Base-by-base conservation (phyloP, 1,140 invertebrate species). In the Diabrotica undecimpunctata region DNA sequence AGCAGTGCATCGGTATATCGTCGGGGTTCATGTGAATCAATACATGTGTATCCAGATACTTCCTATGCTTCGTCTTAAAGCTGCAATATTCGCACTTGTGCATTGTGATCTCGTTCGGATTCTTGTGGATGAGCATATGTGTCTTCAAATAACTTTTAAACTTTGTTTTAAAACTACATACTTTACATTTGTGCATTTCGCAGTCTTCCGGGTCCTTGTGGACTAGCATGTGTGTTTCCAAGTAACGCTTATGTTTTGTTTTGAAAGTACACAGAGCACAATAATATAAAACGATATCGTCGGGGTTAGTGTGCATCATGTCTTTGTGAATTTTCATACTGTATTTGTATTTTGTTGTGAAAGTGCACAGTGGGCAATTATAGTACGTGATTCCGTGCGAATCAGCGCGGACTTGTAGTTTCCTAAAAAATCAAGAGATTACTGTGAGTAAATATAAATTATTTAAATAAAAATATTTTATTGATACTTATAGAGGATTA, bases 31-130 rank as follows among this genome's bases (percentile, higher is more conserved):
- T 66, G 61, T 66, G 65, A 7, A 66, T 66, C 14, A 56, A 39
- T 35, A 66, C 57, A 12, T 66, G 65, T 0, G 60, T 62, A 13
- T 61, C 51, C 12, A 66, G 39, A 12, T 62, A 62, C 8, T 61
- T 66, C 54, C 62, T 66, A 50, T 55, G 57, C 39, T 66, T 66
- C 13, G 65, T 66, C 38, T 66, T 53, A 35, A 66, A 66, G 8
- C 14, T 36, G 35, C 65, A 66, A n/a, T 62, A 12, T 12, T 41
- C 38, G 54, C 65, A 66, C 10, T 66, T 12, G 36, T 57, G 37
- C 55, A 57, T 57, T 38, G 55, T 25, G 25, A 37, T 57, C 12
- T 57, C 55, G 5, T 25, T 37, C 5, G 25, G 55, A 12, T 11
- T n/a, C 37, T 57, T 57, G 38, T 57, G 55, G 12, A 57, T 37